Conservation (phyloP, 2,797 vertebrate genomes). For the Emydoidea blandingii region DNA sequence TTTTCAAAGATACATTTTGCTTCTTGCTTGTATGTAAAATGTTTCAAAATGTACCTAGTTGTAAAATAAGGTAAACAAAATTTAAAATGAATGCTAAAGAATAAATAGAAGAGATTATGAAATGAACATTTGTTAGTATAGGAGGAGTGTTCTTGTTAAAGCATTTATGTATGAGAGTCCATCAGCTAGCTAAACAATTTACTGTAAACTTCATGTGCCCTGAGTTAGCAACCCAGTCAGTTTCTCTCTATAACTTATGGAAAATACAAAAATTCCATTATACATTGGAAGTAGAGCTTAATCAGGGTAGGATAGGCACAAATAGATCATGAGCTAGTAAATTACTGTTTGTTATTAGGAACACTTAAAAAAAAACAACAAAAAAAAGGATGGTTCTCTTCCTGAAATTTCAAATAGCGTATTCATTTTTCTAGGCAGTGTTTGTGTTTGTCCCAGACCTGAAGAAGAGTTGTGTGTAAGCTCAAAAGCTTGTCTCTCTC, state of each 20-base stretch:
- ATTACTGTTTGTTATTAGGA: background rate
- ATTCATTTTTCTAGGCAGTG: background rate
- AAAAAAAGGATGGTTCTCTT: background rate
- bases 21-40: background rate
- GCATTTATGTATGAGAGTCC: background rate
- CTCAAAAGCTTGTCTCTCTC: background rate
- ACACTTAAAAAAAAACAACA: background rate
- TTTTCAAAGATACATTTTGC: background rate
- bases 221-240: background rate
- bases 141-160: background rate
- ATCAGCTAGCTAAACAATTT: background rate
- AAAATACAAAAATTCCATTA: background rate
- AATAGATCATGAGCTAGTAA: background rate
- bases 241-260: background rate
- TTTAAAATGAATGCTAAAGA: background rate
- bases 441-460: background rate
- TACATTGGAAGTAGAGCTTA: background rate
- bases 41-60: background rate
- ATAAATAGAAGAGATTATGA: background rate
- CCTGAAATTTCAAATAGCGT: background rate
- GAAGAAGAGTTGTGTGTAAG: background rate
- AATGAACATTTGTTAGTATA: background rate
- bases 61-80: background rate
- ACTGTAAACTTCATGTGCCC: background rate
- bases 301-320: background rate